Percentiles rank a stretch among this genome's conserved stretches.
These are phyloP conservation scores for Listrodromus nycthemerus DNA, from an alignment of 2,888 invertebrate genomes.

Conservation along the genomic window DNA sequence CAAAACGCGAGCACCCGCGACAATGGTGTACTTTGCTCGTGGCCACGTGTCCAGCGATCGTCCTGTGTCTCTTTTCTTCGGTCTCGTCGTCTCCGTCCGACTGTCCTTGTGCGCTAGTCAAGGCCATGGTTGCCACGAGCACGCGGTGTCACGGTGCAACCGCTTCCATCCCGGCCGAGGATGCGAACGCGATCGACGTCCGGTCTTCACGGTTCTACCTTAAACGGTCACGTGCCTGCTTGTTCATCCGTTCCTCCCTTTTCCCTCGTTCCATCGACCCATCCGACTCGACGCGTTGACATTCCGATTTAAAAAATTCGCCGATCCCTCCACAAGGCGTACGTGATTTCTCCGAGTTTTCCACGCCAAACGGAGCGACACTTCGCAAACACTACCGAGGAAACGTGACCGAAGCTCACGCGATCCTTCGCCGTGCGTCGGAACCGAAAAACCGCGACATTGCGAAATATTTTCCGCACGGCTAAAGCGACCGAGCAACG, in stretches of 20 bases:
- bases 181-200: constrained; percentile 47
- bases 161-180: constrained; percentile 44
- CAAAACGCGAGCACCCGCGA: neutral
- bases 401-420: neutral
- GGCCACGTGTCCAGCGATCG: constrained; percentile 38
- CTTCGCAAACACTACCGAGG: neutral
- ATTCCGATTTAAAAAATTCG: neutral
- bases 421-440: neutral
- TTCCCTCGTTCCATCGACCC: constrained; percentile 37
- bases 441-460: no score
- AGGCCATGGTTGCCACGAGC: constrained; percentile 77
- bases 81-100: constrained; percentile 57
- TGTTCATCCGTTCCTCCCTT: constrained; percentile 24
- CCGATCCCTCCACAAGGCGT: neutral
- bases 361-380: neutral
- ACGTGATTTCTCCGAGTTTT: neutral
- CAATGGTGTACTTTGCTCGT: constrained; percentile 7
- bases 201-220: constrained; percentile 69
- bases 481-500: no score
- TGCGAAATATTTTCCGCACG: no score
- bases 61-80: constrained; percentile 36
- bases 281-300: neutral
- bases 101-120: constrained; percentile 76
- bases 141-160: constrained; percentile 46
- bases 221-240: constrained; percentile 77